Evolutionary conservation across 2,888 invertebrate genomes (phyloP), one percentile per base, ranked within the genome.

Genomic region (Cartodere bifasciata): DNA sequence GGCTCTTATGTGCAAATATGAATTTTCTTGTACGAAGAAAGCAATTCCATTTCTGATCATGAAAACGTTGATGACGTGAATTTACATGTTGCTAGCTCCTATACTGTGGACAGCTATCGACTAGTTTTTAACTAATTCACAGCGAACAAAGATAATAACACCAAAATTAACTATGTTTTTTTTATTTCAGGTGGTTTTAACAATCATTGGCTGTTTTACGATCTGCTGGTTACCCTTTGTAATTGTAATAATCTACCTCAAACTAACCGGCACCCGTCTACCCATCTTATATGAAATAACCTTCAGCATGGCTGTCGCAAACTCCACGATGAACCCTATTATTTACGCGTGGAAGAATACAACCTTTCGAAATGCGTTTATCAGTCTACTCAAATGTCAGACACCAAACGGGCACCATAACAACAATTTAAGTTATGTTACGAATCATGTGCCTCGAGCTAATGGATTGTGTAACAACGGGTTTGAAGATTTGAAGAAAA

Each of bases 311-410:
- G 84, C 83, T 13, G 76, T 84, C 65, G 70, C 76, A 30, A 84
- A 84, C 56, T 84, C 83, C 5, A 79, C 79, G 15, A 70, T 83
- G 49, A 85, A 85, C 59, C 85, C 85, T 1, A 62, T 84, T 24
- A 83, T 84, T 46, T 85, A 85, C 61, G 82, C 83, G 16, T 85
- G 85, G 84, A 85, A 85, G 56, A 84, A 83, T 54, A 67, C 72
- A 4, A 80, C 75, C 39, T 84, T 83, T 53, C 70, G 83, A 3
- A 68, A 70, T 28, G 78, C 83, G 2, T 83, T 84, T 50, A 65
- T 68, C 16, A 71, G 72, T 40, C 62, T 82, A 7, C 57, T 82
- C 10, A 68, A 70, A 14, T 80, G 81, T 51, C 68, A 70, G 48
- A 63, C 67, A 36, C 75, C 75, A 0, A 74, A 77, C 45, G 66